Evolutionary conservation across 2,113 vertebrate species (phyloP).

Genomic region (Brachirus orientalis): DNA sequence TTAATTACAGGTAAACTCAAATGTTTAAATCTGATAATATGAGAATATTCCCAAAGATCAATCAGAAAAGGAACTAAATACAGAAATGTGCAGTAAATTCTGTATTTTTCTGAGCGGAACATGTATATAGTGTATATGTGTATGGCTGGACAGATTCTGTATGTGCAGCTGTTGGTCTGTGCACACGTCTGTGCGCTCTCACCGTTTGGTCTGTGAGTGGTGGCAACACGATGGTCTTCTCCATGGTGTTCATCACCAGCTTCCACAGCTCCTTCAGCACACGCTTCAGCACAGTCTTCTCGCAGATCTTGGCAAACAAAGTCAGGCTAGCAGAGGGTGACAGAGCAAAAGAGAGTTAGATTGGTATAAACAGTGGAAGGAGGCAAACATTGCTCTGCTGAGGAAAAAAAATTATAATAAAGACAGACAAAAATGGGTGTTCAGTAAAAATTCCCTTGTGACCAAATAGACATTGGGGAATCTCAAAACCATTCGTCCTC

Average conservation of each 20-base stretch:
- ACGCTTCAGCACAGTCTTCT: constrained; percentile 98
- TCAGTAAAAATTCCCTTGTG: too few relatives aligned
- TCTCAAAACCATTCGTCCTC: background rate
- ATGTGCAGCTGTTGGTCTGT: background rate
- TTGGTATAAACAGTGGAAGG: constrained; percentile 23
- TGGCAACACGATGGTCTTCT: constrained; percentile 96
- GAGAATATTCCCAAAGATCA: too few relatives aligned
- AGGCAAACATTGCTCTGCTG: constrained; percentile 1
- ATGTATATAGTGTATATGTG: background rate
- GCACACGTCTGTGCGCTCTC: constrained; percentile 59
- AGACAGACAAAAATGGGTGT: too few relatives aligned
- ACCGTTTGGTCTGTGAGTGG: constrained; percentile 98
- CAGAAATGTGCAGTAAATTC: too few relatives aligned
- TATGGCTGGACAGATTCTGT: background rate
- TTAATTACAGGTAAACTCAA: too few relatives aligned
- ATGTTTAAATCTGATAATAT: too few relatives aligned
- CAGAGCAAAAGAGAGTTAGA: background rate
- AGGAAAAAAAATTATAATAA: too few relatives aligned
- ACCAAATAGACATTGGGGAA: background rate
- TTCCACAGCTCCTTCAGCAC: constrained; percentile 99
- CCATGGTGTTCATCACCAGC: constrained; percentile 99
- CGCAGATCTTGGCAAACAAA: constrained; percentile 97
- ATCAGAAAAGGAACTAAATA: too few relatives aligned
- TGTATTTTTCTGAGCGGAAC: too few relatives aligned
- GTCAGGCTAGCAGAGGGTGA: constrained; percentile 84